A percentile compares a stretch with the other conserved stretches of the same genome.
phyloP scores from a whole-genome alignment of 1,140 invertebrate genomes.

The Alviniconcha marisindica region DNA sequence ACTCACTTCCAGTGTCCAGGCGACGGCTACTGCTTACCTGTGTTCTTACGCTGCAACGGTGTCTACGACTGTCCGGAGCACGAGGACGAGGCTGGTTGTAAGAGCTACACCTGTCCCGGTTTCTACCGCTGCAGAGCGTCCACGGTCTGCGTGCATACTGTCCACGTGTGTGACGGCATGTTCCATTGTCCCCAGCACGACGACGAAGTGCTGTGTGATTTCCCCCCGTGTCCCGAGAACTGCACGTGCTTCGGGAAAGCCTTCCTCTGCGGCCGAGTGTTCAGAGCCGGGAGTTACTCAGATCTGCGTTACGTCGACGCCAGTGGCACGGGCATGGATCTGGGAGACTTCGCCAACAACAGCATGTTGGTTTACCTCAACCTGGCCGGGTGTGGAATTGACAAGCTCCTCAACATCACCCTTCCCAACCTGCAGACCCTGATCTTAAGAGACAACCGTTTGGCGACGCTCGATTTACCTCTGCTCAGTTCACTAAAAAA shows the following conservation, averaged over 20 bases:
- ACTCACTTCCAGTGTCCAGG: background rate
- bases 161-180: background rate
- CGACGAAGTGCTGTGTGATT: background rate
- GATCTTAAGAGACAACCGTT: background rate
- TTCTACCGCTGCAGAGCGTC: background rate
- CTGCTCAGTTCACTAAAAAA: background rate
- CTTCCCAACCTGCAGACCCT: background rate
- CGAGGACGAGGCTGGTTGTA: background rate
- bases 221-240: background rate
- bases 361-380: background rate
- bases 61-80: background rate
- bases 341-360: background rate
- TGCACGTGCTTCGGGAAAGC: background rate
- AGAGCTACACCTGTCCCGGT: background rate
- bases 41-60: background rate
- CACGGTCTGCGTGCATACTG: background rate
- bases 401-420: background rate
- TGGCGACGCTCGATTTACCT: background rate
- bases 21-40: background rate
- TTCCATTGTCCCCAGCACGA: slow-evolving; percentile 5
- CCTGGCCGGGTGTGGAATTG: background rate
- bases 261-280: background rate
- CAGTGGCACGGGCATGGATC: background rate
- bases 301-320: background rate
- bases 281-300: background rate